Conservation (phyloP, 2,113 vertebrate species). For the Mugil cephalus region DNA sequence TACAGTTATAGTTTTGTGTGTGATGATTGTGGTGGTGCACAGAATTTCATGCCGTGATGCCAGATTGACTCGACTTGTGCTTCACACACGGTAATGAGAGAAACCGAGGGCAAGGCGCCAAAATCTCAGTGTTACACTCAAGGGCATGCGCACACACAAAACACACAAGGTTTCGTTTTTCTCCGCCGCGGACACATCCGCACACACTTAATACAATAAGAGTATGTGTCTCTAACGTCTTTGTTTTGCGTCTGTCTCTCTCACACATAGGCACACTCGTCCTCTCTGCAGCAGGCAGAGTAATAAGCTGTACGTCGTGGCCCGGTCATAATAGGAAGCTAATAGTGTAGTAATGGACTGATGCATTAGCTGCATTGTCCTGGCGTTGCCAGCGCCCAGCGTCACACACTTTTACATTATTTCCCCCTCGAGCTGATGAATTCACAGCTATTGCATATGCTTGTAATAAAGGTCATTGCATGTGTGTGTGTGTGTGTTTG, state of each 20-base stretch:
- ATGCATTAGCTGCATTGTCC: conserved; percentile 67
- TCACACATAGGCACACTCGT: not conserved
- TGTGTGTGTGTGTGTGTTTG: conserved; percentile 44
- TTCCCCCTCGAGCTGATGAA: conserved; percentile 51
- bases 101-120: not conserved
- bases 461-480: conserved; percentile 51
- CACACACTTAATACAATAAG: not conserved
- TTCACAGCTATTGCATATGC: conserved; percentile 52
- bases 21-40: not conserved
- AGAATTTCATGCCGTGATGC: not conserved
- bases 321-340: conserved; percentile 62
- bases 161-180: conserved; percentile 4
- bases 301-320: conserved; percentile 41
- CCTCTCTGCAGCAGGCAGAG: conserved; percentile 19
- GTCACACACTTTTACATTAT: conserved; percentile 51
- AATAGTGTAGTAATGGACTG: conserved; percentile 73
- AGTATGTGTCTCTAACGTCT: not conserved
- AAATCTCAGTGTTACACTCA: conserved; percentile 8
- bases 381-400: conserved; percentile 39
- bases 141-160: conserved; percentile 1
- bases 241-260: not conserved
- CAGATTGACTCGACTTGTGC: conserved; percentile 8
- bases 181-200: not conserved
- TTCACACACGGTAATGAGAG: conserved; percentile 24
- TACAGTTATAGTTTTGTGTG: conserved; percentile 36